Evolutionary conservation across 2,888 invertebrate species (phyloP).

Genomic region (Congeria kusceri): DNA sequence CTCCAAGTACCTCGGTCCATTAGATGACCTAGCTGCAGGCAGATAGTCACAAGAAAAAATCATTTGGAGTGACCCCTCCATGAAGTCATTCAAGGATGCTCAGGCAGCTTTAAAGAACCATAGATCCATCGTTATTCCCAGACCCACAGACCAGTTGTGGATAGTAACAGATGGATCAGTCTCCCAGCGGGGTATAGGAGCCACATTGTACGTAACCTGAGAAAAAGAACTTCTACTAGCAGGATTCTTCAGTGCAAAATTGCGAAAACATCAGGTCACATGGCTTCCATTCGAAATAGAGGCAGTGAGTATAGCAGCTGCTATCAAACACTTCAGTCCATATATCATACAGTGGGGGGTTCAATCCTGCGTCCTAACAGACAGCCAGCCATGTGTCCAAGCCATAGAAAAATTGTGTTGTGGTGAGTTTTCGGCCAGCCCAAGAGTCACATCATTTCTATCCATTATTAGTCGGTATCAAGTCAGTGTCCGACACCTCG

Average conservation of each 20-base stretch:
- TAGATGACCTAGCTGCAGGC: background rate
- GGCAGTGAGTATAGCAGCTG: slow-evolving; percentile 60
- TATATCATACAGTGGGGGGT: slow-evolving; percentile 53
- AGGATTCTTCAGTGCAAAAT: slow-evolving; percentile 69
- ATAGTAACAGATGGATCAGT: slow-evolving; percentile 60
- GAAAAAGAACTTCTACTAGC: slow-evolving; percentile 44
- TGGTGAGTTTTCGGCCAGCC: slow-evolving; percentile 66
- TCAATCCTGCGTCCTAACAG: slow-evolving; percentile 54
- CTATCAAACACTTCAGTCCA: slow-evolving; percentile 66
- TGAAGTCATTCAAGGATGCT: background rate
- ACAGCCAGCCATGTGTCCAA: slow-evolving; percentile 66
- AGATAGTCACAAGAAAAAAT: background rate
- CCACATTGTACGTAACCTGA: slow-evolving; percentile 62
- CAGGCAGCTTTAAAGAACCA: background rate
- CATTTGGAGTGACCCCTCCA: background rate
- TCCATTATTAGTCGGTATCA: slow-evolving; percentile 53
- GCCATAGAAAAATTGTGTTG: slow-evolving; percentile 60
- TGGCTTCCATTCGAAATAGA: slow-evolving; percentile 70
- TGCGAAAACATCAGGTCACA: slow-evolving; percentile 61
- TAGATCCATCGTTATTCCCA: slow-evolving; percentile 35
- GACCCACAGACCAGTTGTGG: slow-evolving; percentile 27
- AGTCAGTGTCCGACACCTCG: slow-evolving; percentile 42
- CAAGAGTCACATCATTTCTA: slow-evolving; percentile 60
- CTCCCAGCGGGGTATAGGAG: slow-evolving; percentile 58
- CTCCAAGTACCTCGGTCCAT: background rate